phyloP scores from a whole-genome alignment of 2,113 vertebrate genomes.

The Talpa occidentalis region DNA sequence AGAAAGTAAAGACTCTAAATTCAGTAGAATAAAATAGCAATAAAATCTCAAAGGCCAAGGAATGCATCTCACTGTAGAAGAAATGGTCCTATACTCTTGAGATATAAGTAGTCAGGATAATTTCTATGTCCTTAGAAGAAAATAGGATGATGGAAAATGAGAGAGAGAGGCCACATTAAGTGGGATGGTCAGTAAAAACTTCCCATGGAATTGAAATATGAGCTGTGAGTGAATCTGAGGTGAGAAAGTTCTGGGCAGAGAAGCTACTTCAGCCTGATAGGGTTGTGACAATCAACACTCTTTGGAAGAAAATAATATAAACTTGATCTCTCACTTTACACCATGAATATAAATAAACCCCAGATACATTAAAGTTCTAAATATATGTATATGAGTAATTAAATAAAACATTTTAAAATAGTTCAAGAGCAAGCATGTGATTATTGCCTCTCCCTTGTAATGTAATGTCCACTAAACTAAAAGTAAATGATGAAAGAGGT shows the following conservation, averaged over 20 bases:
- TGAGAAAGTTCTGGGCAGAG: not conserved
- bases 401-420: not conserved
- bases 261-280: not conserved
- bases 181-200: not conserved
- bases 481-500: not conserved
- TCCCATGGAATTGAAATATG: not conserved
- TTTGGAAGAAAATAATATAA: not conserved
- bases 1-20: not conserved
- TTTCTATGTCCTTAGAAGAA: not conserved
- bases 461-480: not conserved
- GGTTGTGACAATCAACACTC: not conserved
- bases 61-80: not conserved
- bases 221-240: not conserved
- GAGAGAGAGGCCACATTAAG: not conserved
- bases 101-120: not conserved
- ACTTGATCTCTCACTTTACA: not conserved
- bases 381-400: not conserved
- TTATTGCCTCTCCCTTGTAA: not conserved
- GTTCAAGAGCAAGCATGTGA: not conserved
- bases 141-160: not conserved
- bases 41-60: not conserved
- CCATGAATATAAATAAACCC: not conserved
- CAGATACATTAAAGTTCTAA: not conserved
- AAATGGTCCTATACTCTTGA: not conserved
- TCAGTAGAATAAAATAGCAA: not conserved